Evolutionary conservation across 2,797 vertebrate species (phyloP), one percentile per base, ranked within the genome.

Genomic region (Lates japonicus): DNA sequence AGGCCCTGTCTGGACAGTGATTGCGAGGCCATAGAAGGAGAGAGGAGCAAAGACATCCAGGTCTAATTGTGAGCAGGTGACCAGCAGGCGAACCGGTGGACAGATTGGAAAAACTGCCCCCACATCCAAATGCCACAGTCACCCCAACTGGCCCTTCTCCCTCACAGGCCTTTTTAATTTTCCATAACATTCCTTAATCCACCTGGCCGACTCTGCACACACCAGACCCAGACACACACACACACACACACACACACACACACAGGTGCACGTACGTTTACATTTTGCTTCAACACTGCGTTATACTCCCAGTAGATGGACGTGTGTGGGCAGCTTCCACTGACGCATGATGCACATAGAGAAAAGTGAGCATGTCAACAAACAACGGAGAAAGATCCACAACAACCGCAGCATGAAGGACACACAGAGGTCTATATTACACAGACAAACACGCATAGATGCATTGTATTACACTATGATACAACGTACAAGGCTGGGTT

Each of bases 61-160:
- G 70, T 78, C 80, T 94, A 94, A 93, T 92, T 92, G 87, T 87
- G 88, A 93, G 80, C 93, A 93, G 90, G 85, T 87, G 87, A 92
- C 82, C 70, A 29, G 73, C 73, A 72, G 35, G 46, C 71, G 14
- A 60, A 79, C 58, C 58, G 9, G 52, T 68, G 79, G 76, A 85
- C 72, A 62, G 80, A 74, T 58, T 82, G 81, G 90, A 90, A 92
- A 90, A 91, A 90, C 52, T 62, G 81, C 68, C 76, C 72, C 49
- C 2, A 16, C 72, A 71, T 89, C 78, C 81, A 90, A 87, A 88
- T 83, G 87, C 87, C 88, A 88, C 29, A 87, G 77, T 80, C 82
- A 74, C 79, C 76, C 69, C 52, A 37, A 85, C 61, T 80, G 78
- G 81, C 70, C 70, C 52, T 62, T 81, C 66, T 88, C 85, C 82